phyloP scores from a whole-genome alignment of 1,140 invertebrate genomes.

The Papilio helenus region DNA sequence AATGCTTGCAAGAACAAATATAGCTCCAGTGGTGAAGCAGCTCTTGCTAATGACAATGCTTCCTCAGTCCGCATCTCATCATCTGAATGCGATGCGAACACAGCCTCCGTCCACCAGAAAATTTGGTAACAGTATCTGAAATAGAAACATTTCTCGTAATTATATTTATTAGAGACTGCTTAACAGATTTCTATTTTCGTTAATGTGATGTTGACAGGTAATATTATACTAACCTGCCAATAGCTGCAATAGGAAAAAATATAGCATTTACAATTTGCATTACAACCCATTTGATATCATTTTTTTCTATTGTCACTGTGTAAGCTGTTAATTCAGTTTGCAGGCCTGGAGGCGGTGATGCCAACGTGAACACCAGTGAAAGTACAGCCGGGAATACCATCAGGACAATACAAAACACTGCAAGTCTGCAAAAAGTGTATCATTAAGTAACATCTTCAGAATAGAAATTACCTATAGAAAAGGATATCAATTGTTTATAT shows the following conservation, averaged over 20 bases:
- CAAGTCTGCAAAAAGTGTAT: conserved; percentile 69
- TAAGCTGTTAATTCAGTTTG: conserved; percentile 61
- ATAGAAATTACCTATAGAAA: background rate
- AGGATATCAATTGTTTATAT: too few relatives aligned
- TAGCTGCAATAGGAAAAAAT: conserved; percentile 86
- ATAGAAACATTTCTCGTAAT: conserved; percentile 40
- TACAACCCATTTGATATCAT: conserved; percentile 81
- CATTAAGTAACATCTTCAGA: background rate
- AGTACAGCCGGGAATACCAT: conserved; percentile 83
- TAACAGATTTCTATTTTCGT: too few relatives aligned
- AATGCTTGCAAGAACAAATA: conserved; percentile 90
- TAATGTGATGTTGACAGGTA: background rate
- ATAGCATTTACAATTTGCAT: conserved; percentile 84
- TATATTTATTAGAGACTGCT: too few relatives aligned
- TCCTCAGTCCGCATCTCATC: conserved; percentile 84
- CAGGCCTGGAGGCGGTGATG: conserved; percentile 82
- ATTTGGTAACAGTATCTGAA: conserved; percentile 86
- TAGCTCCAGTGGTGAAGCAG: conserved; percentile 86
- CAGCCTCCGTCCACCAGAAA: conserved; percentile 88
- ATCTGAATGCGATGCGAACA: conserved; percentile 79
- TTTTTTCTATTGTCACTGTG: conserved; percentile 55
- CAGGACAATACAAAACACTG: conserved; percentile 77
- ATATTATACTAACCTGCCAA: conserved; percentile 86
- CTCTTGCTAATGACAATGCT: conserved; percentile 82
- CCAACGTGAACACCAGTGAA: conserved; percentile 83